Conservation (phyloP, 2,113 vertebrate species). For the Corythaixoides concolor region DNA sequence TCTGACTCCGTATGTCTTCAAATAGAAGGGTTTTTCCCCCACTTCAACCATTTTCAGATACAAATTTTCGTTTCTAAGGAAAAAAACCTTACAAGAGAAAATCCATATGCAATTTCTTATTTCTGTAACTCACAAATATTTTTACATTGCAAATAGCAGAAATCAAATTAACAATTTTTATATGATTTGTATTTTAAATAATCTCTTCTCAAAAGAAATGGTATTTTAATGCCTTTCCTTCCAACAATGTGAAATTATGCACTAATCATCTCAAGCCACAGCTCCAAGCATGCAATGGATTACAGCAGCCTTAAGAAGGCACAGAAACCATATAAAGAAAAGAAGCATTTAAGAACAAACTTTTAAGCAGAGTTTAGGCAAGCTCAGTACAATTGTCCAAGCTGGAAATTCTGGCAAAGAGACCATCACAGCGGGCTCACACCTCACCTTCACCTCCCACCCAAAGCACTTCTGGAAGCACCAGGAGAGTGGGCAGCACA, state of each 20-base stretch:
- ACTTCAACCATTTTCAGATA: background rate
- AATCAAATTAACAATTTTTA: background rate
- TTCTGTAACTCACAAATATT: background rate
- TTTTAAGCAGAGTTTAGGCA: background rate
- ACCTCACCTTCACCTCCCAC: background rate
- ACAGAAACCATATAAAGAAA: background rate
- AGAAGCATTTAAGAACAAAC: background rate
- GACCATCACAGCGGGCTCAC: background rate
- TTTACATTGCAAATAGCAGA: background rate
- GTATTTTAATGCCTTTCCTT: background rate
- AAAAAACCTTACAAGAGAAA: background rate
- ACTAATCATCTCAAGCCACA: background rate
- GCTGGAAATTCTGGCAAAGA: background rate
- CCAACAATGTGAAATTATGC: background rate
- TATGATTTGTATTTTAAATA: background rate
- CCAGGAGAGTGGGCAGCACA: rapidly evolving
- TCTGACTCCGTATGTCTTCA: background rate
- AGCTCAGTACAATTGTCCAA: background rate
- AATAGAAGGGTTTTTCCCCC: background rate
- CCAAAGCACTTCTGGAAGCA: background rate
- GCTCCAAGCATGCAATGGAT: background rate
- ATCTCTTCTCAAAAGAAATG: background rate
- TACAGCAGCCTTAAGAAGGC: background rate
- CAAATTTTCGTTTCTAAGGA: background rate
- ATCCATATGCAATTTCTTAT: background rate